Evolutionary conservation across 2,888 invertebrate species (phyloP), one percentile per base, ranked within the genome.

Genomic region (Protophormia terraenovae): DNA sequence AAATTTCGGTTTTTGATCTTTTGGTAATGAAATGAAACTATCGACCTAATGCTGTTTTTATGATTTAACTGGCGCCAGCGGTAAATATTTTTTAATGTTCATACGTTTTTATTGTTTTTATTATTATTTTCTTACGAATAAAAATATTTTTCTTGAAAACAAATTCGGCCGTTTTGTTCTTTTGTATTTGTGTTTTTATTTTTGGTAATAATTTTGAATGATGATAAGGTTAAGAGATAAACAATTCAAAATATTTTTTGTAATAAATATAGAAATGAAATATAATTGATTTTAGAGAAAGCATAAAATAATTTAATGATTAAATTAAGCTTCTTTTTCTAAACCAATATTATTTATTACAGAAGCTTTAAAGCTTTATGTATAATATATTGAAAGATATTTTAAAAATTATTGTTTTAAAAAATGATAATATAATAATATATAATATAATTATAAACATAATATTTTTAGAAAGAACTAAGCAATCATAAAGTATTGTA

Each of bases 1-100:
- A 60, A n/a, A n/a, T n/a, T n/a, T n/a, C n/a, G n/a, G n/a, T n/a
- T 58, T 66, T n/a, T 50, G 22, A 50, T 67, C 45, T 71, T 41
- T 75, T 12, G 16, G 64, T 35, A 66, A 67, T 22, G 66, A 67
- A 73, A 73, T 47, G 45, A 71, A 75, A 58, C 29, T 16, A 75
- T 19, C 55, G 85, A 78, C 82, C 78, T 69, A 82, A 82, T 69
- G 78, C 75, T 79, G 85, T 60, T 75, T 85, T 85, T 85, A 85
- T 79, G 82, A 75, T 58, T 71, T 58, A 64, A 71, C 64, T 79
- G 85, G 85, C 85, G 85, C 85, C 85, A 85, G 75, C 69, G 82
- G 69, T 69, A 50, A 66, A 55, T 2, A n/a, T 76, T 78, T 64
- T 73, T 82, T 66, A 75, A 78, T 75, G 60, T 75, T 78, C 10